Percentiles rank a stretch among this genome's conserved stretches.
Conservation (phyloP, 1,140 invertebrate species). For the Cyclina sinensis region DNA sequence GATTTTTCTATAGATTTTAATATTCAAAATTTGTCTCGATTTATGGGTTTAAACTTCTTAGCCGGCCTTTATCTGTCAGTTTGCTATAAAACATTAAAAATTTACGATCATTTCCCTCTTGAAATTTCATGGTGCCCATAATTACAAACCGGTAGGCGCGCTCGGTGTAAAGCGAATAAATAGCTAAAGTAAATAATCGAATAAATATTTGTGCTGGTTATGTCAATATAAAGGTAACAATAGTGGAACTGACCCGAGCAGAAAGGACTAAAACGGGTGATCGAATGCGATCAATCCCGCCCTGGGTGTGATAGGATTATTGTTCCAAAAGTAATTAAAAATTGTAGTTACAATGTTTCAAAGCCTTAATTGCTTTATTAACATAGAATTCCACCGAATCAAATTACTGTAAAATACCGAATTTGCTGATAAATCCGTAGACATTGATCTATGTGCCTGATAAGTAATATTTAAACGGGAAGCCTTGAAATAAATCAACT, state of each 20-base stretch:
- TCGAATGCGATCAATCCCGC: constrained; percentile 7
- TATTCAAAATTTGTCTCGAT: not conserved
- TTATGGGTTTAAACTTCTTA: constrained; percentile 13
- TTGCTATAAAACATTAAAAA: not conserved
- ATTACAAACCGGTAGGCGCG: not conserved
- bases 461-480: too few species aligned
- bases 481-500: too few species aligned
- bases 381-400: not conserved
- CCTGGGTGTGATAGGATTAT: constrained; percentile 16
- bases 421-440: too few species aligned
- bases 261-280: not conserved
- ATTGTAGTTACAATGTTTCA: constrained; percentile 18
- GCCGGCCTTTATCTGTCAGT: not conserved
- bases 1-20: not conserved
- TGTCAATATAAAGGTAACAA: not conserved
- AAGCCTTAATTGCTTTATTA: not conserved
- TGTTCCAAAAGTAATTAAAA: not conserved
- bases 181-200: not conserved
- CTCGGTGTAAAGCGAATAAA: not conserved
- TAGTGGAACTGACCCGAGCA: not conserved
- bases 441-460: too few species aligned
- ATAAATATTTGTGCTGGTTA: not conserved
- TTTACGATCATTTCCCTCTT: not conserved
- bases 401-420: not conserved
- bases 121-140: not conserved